Evolutionary conservation across 2,797 vertebrate genomes (phyloP), one percentile per base, ranked within the genome.

Genomic region (Anomalospiza imberbis): DNA sequence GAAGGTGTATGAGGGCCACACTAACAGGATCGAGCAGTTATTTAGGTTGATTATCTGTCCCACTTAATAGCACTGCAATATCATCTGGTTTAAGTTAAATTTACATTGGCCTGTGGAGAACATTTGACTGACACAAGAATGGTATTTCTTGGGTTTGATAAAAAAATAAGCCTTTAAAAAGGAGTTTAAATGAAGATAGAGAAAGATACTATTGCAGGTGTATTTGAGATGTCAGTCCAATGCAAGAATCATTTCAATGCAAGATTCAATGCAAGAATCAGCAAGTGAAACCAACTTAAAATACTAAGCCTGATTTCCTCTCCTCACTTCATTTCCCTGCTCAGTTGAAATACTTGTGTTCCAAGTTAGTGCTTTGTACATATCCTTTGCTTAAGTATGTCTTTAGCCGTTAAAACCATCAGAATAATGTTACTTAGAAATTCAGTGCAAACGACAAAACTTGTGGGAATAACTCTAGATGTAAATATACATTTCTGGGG

Each of bases 41-140:
- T 85, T 96, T 93, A 93, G 62, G 55, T 76, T 95, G 91, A 81
- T 97, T 94, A 95, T 91, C 77, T 90, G 85, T 73, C 63, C 83
- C 83, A 79, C 88, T 95, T 97, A 93, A 84, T 67, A 91, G 54
- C 0, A 0, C 53, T 77, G 60, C 38, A 77, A 26, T 70, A 66
- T 85, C 77, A 86, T 76, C 72, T 89, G 44, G 57, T 70, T 88
- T 77, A 78, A 86, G 68, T 84, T 89, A 85, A 76, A 93, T 90
- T 86, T 91, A 45, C 48, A 31, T 54, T 15, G 28, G 73, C 60
- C 60, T 57, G 55, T 38, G 13, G 36, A 93, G 66, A 91, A 78
- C 21, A 40, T 85, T 74, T 77, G 57, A 60, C 70, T 88, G 76
- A 57, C 22, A 57, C 2, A 15, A 26, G 50, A 87, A 55, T 25